Conservation (phyloP, 2,113 vertebrate species). For the Rhabdomys dilectus region DNA sequence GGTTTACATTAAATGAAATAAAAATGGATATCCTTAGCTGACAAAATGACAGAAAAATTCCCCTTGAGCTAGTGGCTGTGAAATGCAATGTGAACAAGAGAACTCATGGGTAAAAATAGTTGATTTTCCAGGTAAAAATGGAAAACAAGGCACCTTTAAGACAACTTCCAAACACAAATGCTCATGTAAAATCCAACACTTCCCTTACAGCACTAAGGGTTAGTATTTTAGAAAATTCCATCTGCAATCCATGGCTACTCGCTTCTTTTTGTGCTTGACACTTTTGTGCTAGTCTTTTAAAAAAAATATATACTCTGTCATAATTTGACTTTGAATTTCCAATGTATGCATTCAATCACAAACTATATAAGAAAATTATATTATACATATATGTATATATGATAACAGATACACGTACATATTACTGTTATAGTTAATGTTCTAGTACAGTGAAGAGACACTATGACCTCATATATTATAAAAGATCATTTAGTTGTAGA, state of each 20-base stretch:
- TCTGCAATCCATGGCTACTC: accelerated
- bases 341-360: neutral
- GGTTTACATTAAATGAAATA: slow-evolving; percentile 4
- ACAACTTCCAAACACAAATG: neutral
- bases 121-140: neutral
- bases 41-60: neutral
- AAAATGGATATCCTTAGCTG: neutral
- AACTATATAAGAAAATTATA: neutral
- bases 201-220: neutral
- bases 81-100: neutral
- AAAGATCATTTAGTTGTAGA: neutral
- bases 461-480: neutral
- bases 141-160: neutral
- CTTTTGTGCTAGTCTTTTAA: neutral
- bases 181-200: neutral
- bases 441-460: neutral
- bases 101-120: neutral
- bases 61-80: neutral
- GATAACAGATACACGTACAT: too few species aligned
- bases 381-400: too few species aligned
- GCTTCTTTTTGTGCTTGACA: neutral
- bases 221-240: neutral
- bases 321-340: neutral
- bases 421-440: neutral
- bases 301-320: neutral